Base-by-base conservation (phyloP, 2,113 vertebrate genomes). In the Poicephalus gulielmi region DNA sequence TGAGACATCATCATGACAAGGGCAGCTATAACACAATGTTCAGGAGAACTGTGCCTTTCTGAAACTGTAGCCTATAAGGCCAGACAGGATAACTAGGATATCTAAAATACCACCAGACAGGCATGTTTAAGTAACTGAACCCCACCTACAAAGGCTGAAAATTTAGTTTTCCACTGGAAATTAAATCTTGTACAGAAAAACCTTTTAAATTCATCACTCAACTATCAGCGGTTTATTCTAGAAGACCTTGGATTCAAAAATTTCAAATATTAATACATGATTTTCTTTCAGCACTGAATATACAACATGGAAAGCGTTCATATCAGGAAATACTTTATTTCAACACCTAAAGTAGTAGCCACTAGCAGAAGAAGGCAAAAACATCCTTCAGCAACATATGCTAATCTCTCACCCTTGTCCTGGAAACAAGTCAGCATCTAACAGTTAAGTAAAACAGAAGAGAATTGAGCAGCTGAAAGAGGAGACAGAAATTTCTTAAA, bases 1-100 rank as follows among this genome's bases (percentile, higher is more conserved):
- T 84, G 95, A 95, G 88, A 88, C n/a, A 75, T 75, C 16, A 57
- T 92, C 60, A 86, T 96, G 91, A 86, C 88, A 94, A 83, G 80
- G 91, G 60, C 76, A 94, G 66, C 57, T 71, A 47, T 76, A 96
- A 78, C 41, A 84, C 70, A 90, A 20, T 30, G 60, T 81, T 96
- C 64, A 81, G 67, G 86, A 88, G 55, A 83, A 49, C 4, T 88
- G 31, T 83, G 53, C 41, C 79, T 86, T 83, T 83, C 86, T 88
- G 55, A 90, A 93, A 50, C n/a, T 81, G 79, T 43, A 86, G 22
- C 35, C 71, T 74, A 17, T 86, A 83, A 86, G 55, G 88, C 19
- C 43, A 95, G 83, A 67, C 91, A 92, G 20, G 31, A 80, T 83
- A 95, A 78, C 31, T 33, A 74, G 60, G 69, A 82, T 55, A 83